Base-by-base conservation (phyloP, 2,888 invertebrate genomes). In the Macrostomum cliftonense region DNA sequence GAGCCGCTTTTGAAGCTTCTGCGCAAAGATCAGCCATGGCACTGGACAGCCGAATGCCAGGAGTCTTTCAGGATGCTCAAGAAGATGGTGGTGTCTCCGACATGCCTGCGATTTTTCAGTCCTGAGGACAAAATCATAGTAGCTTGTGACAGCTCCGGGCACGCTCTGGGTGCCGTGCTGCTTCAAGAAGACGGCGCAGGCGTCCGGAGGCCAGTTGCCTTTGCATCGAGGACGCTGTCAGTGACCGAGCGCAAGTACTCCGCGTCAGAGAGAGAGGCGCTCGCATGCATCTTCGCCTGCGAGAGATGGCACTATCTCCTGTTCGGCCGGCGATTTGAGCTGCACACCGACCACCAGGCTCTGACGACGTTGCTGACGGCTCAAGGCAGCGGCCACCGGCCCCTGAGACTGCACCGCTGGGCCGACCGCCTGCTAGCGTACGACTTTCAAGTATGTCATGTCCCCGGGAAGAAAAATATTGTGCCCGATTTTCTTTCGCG, bases 301-400 rank as follows among this genome's bases (percentile, higher is more conserved):
- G 51, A 55, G 45, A 17, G 50, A 21, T 56, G 47, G 36, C 52
- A 53, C 21, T n/a, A 47, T 7, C 56, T 54, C 42, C 39, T 56
- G 38, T 51, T 46, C 12, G 49, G 50, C 16, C 45, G 42, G 9
- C 17, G 47, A 4, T 57, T 57, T 37, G 50, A 39, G 1, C 43
- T 55, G 36, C 37, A 45, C 9, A 57, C 57, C n/a, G 57, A 57
- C 37, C 55, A 57, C 46, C 47, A 50, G 28, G 49, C 55, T 12
- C 43, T 55, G 0, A 45, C 45, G 14, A 16, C 40, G 17, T 37
- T 40, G 14, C 37, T 45, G n/a, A 28, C 42, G 19, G 42, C 14
- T 42, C 28, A 37, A 12, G 46, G 40, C 14, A 9, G n/a, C n/a
- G n/a, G 17, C 14, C 14, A 42, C 42, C 13, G 42, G 44, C 42